Conservation (phyloP, 2,888 invertebrate genomes). For the Eristalinus aeneus region DNA sequence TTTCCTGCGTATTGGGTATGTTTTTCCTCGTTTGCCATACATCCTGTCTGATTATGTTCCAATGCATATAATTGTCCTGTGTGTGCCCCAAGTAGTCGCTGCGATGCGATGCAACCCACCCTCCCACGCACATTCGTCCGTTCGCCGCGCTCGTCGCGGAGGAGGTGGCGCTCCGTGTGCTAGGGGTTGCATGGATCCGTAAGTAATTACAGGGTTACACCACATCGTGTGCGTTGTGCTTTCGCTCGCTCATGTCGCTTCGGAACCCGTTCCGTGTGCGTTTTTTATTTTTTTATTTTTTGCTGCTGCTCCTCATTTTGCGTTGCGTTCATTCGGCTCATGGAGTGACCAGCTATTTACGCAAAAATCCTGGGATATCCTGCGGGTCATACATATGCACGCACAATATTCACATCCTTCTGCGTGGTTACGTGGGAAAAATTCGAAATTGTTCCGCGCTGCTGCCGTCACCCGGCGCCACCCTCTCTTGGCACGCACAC, state of each 20-base stretch:
- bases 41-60: conserved; percentile 68
- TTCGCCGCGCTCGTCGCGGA: neutral
- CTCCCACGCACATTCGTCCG: neutral
- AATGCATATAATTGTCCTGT: conserved; percentile 56
- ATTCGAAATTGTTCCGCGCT: conserved; percentile 53
- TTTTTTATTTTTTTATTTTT: conserved; percentile 19
- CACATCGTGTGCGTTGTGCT: conserved; percentile 42
- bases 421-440: conserved; percentile 69
- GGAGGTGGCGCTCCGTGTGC: neutral
- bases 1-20: conserved; percentile 44
- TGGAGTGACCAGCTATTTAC: conserved; percentile 64
- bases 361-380: conserved; percentile 68
- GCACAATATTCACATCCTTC: conserved; percentile 63
- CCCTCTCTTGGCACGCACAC: conserved; percentile 51
- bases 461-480: conserved; percentile 7
- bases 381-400: conserved; percentile 55
- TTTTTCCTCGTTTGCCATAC: conserved; percentile 60
- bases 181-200: conserved; percentile 7
- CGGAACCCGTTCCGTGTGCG: neutral
- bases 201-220: conserved; percentile 68
- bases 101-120: neutral
- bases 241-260: conserved; percentile 20
- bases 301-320: neutral
- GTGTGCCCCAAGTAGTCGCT: conserved; percentile 26
- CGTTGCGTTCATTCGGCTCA: neutral